These are phyloP conservation scores for Trachurus trachurus DNA, from an alignment of 2,797 vertebrate genomes.

Conservation along the genomic window DNA sequence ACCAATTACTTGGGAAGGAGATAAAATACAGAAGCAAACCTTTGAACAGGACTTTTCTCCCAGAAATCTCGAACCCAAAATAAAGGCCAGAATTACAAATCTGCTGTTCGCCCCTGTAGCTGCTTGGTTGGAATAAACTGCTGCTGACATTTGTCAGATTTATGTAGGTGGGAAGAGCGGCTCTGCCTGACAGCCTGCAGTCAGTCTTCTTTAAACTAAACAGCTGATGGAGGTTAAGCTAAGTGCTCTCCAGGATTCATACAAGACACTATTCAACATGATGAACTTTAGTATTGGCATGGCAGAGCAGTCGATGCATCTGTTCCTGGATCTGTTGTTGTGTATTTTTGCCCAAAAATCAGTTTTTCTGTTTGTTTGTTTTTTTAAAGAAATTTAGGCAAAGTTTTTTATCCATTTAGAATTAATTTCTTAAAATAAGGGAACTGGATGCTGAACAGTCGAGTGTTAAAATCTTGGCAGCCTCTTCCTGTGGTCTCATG, in stretches of 20 bases:
- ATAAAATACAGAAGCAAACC: constrained; percentile 72
- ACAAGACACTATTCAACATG: constrained; percentile 31
- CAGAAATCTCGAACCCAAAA: constrained; percentile 53
- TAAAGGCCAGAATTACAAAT: constrained; percentile 57
- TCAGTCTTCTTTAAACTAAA: constrained; percentile 42
- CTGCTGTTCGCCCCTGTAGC: constrained; percentile 44
- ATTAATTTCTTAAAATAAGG: neutral
- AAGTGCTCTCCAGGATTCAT: constrained; percentile 25
- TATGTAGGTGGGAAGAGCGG: constrained; percentile 48
- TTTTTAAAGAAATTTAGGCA: no score
- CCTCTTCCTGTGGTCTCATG: neutral
- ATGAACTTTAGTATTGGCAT: neutral
- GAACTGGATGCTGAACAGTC: neutral
- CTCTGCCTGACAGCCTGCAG: constrained; percentile 48
- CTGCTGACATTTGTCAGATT: constrained; percentile 56
- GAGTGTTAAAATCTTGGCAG: neutral
- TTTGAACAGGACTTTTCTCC: constrained; percentile 68
- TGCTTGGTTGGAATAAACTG: constrained; percentile 36
- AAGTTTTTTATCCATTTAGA: neutral
- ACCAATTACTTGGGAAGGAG: constrained; percentile 76
- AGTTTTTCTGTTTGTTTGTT: no score
- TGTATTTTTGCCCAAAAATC: neutral
- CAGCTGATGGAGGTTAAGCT: constrained; percentile 35
- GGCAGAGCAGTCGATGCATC: neutral
- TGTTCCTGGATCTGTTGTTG: neutral